Conservation (phyloP, 1,140 invertebrate species). For the Drosophila murphyi region DNA sequence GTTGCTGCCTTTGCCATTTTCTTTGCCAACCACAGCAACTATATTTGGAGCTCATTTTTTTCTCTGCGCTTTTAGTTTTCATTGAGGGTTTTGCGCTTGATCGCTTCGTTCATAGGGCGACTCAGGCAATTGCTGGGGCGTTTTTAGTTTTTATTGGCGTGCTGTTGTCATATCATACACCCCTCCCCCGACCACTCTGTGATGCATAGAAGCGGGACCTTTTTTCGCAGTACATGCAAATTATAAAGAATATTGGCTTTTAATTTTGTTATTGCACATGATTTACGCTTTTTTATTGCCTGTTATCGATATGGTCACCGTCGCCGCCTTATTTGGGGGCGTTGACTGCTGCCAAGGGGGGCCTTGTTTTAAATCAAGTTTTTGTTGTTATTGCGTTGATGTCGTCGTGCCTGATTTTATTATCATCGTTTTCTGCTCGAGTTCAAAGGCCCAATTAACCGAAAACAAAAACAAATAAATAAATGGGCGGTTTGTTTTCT, state of each 20-base stretch:
- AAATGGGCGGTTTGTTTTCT: constrained; percentile 27
- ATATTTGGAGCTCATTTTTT: constrained; percentile 45
- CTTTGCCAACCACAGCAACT: constrained; percentile 35
- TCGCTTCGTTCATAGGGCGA: constrained; percentile 48
- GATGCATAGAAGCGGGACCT: constrained; percentile 38
- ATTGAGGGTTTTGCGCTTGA: constrained; percentile 60
- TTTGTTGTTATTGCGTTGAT: constrained; percentile 26
- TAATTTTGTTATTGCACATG: constrained; percentile 41
- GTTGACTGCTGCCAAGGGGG: constrained; percentile 38
- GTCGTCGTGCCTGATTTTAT: constrained; percentile 62
- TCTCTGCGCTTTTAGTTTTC: constrained; percentile 52
- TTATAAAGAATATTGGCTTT: constrained; percentile 47
- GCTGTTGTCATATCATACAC: constrained; percentile 26
- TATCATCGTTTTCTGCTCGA: constrained; percentile 54
- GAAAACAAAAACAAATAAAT: constrained; percentile 64
- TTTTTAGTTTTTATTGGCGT: constrained; percentile 1
- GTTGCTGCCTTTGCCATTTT: constrained; percentile 41
- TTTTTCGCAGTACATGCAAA: constrained; percentile 30
- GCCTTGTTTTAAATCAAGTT: constrained; percentile 74
- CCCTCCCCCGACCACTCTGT: constrained; percentile 17
- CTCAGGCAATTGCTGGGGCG: constrained; percentile 30
- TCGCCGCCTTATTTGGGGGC: constrained; percentile 34
- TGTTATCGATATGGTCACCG: constrained; percentile 37
- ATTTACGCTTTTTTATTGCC: constrained; percentile 31
- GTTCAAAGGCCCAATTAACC: constrained; percentile 80